A percentile compares a stretch with the other conserved stretches of the same genome.
These are phyloP conservation scores for Falco columbarius DNA, from an alignment of 2,797 vertebrate genomes.

Conservation along the genomic window DNA sequence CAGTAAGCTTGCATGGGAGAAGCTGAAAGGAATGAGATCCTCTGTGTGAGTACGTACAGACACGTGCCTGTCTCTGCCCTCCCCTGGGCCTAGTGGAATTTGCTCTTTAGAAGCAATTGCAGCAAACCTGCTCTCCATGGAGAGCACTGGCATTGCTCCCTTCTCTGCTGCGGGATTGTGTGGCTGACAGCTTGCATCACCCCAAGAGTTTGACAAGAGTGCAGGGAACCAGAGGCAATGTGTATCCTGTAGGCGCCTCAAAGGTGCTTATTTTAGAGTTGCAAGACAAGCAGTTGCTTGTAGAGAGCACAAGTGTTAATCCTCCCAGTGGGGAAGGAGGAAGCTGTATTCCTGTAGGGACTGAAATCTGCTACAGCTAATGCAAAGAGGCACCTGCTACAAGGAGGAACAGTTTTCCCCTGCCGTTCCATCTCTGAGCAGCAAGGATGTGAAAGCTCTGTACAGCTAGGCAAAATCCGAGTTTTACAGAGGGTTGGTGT, in stretches of 20 bases:
- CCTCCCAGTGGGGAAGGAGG: constrained; percentile 8
- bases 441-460: not conserved
- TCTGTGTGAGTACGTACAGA: not conserved
- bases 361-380: not conserved
- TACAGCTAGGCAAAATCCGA: not conserved
- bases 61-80: not conserved
- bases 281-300: constrained; percentile 58
- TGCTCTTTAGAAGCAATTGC: constrained; percentile 18
- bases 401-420: not conserved
- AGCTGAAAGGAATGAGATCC: constrained; percentile 45
- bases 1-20: constrained; percentile 14
- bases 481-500: not conserved
- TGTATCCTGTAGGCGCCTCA: not conserved
- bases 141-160: fast-evolving
- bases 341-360: constrained; percentile 28
- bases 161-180: not conserved
- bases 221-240: constrained; percentile 22
- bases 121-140: not conserved
- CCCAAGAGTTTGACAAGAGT: constrained; percentile 16
- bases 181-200: constrained; percentile 33
- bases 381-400: constrained; percentile 56
- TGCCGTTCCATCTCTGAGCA: not conserved
- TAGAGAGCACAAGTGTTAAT: constrained; percentile 53
- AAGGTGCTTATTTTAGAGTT: constrained; percentile 53
- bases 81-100: not conserved